A percentile compares a stretch with the other conserved stretches of the same genome.
Evolutionary conservation across 2,888 invertebrate genomes (phyloP).

Genomic region (Spodoptera picta): DNA sequence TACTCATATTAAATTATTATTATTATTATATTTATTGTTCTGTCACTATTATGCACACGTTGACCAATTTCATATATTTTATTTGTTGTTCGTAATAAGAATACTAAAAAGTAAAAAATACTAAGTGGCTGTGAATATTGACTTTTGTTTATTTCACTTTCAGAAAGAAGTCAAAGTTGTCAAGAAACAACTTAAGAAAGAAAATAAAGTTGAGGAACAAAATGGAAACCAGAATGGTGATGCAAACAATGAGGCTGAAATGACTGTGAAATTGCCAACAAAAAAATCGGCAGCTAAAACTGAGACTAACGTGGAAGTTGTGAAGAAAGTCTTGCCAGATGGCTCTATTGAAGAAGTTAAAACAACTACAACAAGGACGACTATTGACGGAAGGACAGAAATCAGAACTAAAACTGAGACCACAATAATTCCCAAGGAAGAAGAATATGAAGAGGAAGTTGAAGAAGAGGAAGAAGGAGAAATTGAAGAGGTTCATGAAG

Average conservation of each 20-base stretch:
- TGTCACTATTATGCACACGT: slow-evolving; percentile 35
- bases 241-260: slow-evolving; percentile 71
- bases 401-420: slow-evolving; percentile 82
- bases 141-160: slow-evolving; percentile 57
- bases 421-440: slow-evolving; percentile 78
- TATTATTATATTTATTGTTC: slow-evolving; percentile 23
- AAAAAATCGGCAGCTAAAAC: slow-evolving; percentile 81
- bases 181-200: slow-evolving; percentile 74
- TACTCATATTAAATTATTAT: slow-evolving; percentile 36
- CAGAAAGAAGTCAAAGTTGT: slow-evolving; percentile 81
- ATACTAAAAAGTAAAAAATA: neutral
- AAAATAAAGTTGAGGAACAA: slow-evolving; percentile 71
- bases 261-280: slow-evolving; percentile 78
- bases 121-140: neutral
- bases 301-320: slow-evolving; percentile 82
- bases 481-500: slow-evolving; percentile 55
- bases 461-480: slow-evolving; percentile 68
- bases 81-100: slow-evolving; percentile 27
- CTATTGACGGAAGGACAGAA: slow-evolving; percentile 81
- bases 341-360: slow-evolving; percentile 80
- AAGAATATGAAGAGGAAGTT: slow-evolving; percentile 72
- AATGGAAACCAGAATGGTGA: slow-evolving; percentile 79
- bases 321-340: slow-evolving; percentile 78
- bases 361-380: slow-evolving; percentile 83
- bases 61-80: slow-evolving; percentile 31